phyloP scores from a whole-genome alignment of 2,113 vertebrate genomes.

The Recurvirostra avosetta region DNA sequence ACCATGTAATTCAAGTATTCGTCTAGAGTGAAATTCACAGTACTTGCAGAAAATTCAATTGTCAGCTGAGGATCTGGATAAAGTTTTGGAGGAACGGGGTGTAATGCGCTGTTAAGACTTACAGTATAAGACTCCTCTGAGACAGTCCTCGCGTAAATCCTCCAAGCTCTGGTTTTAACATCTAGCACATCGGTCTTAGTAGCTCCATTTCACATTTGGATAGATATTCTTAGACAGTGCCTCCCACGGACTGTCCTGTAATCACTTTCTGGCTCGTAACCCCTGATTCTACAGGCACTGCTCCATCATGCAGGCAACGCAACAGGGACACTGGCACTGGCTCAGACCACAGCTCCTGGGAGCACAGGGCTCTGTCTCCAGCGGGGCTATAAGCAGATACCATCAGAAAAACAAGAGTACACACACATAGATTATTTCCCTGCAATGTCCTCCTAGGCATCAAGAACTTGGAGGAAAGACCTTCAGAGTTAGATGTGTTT shows the following conservation, averaged over 20 bases:
- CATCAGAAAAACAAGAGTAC: neutral
- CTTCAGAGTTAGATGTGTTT: neutral
- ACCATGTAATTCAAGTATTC: neutral
- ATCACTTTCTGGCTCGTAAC: neutral
- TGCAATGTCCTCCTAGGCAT: neutral
- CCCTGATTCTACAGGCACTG: neutral
- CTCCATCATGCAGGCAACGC: too few relatives aligned
- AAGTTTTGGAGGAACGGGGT: neutral
- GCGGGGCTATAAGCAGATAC: too few relatives aligned
- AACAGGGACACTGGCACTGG: neutral
- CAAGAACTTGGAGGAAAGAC: neutral
- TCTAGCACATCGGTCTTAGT: neutral
- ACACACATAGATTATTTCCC: accelerated
- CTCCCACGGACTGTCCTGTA: neutral
- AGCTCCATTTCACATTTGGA: neutral
- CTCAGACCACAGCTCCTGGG: too few relatives aligned
- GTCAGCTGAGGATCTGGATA: neutral
- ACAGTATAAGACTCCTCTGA: neutral
- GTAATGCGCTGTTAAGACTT: neutral
- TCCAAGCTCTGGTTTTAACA: neutral
- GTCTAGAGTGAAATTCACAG: neutral
- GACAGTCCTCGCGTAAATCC: neutral
- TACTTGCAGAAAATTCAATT: neutral
- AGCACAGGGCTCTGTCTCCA: too few relatives aligned
- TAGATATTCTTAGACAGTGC: too few relatives aligned